Percentiles rank a stretch among this genome's conserved stretches.
Evolutionary conservation across 2,113 vertebrate species (phyloP).

Genomic region (Mus pahari): DNA sequence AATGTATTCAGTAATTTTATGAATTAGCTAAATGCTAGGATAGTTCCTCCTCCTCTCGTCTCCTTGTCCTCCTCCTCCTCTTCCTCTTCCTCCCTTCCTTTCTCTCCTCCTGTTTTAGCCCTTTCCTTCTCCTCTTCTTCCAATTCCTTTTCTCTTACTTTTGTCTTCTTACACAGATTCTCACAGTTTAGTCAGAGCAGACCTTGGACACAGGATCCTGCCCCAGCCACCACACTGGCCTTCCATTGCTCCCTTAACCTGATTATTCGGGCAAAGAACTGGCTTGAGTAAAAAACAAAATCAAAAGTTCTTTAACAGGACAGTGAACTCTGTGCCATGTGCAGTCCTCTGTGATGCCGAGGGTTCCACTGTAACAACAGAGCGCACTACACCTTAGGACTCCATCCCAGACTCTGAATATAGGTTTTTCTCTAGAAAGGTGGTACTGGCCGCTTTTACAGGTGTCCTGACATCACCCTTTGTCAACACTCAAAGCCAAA

Average conservation of each 20-base stretch:
- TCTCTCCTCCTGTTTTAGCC: background rate
- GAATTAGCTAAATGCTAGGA: background rate
- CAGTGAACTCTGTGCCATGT: background rate
- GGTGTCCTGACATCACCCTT: background rate
- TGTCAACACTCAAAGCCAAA: background rate
- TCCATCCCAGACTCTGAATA: background rate
- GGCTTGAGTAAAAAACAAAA: background rate
- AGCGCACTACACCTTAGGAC: rapidly evolving
- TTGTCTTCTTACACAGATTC: background rate
- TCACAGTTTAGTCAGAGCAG: background rate
- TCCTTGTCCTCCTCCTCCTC: background rate
- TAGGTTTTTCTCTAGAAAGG: background rate
- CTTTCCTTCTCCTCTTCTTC: background rate
- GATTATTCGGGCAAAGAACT: background rate
- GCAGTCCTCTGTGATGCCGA: background rate
- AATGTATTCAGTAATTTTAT: background rate
- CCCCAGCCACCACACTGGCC: background rate
- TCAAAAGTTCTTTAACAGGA: background rate
- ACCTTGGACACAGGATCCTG: background rate
- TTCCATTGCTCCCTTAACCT: background rate
- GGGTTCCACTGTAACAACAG: background rate
- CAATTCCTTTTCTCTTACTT: background rate
- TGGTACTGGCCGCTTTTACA: background rate
- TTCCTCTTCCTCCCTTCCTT: background rate
- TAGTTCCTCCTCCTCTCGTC: background rate